Evolutionary conservation across 2,888 invertebrate species (phyloP).

Genomic region (Cyclophora punctaria): DNA sequence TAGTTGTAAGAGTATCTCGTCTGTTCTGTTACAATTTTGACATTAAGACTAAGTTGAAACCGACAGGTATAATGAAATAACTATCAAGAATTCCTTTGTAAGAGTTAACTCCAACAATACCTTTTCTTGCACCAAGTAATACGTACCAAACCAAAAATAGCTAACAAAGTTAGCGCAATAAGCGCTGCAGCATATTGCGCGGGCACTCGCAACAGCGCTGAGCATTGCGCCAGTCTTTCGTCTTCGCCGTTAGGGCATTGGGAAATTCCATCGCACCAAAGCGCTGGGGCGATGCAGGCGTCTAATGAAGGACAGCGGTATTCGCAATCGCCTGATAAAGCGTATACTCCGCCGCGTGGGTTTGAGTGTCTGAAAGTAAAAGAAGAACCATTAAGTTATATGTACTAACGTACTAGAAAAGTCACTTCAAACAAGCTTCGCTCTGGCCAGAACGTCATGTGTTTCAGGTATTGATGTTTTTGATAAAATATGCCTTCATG

Average conservation of each 20-base stretch:
- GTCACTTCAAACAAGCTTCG: too few relatives aligned
- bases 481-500: background rate
- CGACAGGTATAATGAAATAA: too few relatives aligned
- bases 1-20: too few relatives aligned
- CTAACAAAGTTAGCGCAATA: constrained; percentile 64
- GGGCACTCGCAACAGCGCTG: constrained; percentile 83
- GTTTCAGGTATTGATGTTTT: background rate
- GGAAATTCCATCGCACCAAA: constrained; percentile 86
- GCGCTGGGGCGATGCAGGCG: constrained; percentile 84
- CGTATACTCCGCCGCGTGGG: constrained; percentile 70
- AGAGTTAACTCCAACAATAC: too few relatives aligned
- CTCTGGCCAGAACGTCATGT: background rate
- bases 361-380: constrained; percentile 64
- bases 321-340: constrained; percentile 81
- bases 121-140: background rate
- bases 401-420: too few relatives aligned
- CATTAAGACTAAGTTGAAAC: too few relatives aligned
- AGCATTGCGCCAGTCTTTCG: constrained; percentile 87
- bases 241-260: constrained; percentile 89
- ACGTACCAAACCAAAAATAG: constrained; percentile 70
- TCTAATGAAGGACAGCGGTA: constrained; percentile 86
- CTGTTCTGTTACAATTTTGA: too few relatives aligned
- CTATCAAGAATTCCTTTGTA: too few relatives aligned
- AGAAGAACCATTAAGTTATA: background rate
- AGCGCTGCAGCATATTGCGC: constrained; percentile 80